Base-by-base conservation (phyloP, 2,888 invertebrate genomes). In the Microplitis deprimator region DNA sequence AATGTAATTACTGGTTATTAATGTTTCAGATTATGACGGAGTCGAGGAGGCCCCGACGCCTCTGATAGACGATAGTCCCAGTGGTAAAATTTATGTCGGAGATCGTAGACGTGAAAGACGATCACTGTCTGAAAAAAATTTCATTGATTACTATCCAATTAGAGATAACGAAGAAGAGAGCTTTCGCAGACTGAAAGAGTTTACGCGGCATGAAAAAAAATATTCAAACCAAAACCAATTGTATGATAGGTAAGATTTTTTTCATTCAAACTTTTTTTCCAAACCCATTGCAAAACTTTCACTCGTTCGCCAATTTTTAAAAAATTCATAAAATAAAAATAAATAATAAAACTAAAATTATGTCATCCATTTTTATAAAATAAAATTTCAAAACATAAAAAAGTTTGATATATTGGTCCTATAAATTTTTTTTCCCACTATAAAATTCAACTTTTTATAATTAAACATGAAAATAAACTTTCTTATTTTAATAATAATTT, bases 101-200 rank as follows among this genome's bases (percentile, higher is more conserved):
- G 81, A 83, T 59, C 84, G 80, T 17, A 80, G 74, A 41, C 82
- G 86, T 38, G 78, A 83, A 40, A 84, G 85, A 20, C 84, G 88
- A 77, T 86, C 86, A n/a, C 78, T 86, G 74, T 80, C 79, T n/a
- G 80, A 81, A 69, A 83, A 84, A 72, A 81, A 81, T 68, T 82
- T 80, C 20, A 61, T 82, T 71, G 83, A 84, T 65, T 61, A 76
- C 65, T 80, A 50, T 50, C 50, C 50, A 50, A 50, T 79, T 40
- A 68, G 65, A 69, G 81, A 81, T 67, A 74, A 80, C 38, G 70
- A 79, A 29, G 41, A 77, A 13, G 75, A 76, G 38, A 65, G 69
- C 17, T 74, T 64, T 10, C 65, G 41, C 68, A 73, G 79, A 72
- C 81, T 82, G 72, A 77, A 81, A 62, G 79, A 82, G 65, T 83